Conservation (phyloP, 2,113 vertebrate genomes). For the Bufo bufo region DNA sequence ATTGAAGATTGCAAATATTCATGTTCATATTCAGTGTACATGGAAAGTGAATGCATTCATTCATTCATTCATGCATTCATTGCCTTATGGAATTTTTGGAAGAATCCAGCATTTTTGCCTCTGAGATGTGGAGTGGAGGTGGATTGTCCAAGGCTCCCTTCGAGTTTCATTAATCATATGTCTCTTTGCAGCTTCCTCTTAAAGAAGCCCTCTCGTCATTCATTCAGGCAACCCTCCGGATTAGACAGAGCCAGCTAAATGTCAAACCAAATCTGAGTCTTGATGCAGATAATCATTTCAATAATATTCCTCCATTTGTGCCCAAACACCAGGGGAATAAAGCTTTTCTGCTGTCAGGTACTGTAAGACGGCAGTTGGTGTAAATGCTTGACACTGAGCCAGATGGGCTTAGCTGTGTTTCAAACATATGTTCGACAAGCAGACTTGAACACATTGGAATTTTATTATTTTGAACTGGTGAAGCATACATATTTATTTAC, state of each 20-base stretch:
- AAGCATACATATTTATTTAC: slow-evolving; percentile 96
- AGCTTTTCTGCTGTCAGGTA: slow-evolving; percentile 99
- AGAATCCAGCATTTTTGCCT: slow-evolving; percentile 88
- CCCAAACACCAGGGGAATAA: slow-evolving; percentile 98
- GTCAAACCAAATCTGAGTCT: slow-evolving; percentile 99
- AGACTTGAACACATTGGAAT: slow-evolving; percentile 91
- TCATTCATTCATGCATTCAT: slow-evolving; percentile 50
- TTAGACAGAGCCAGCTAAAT: slow-evolving; percentile 99
- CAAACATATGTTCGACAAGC: slow-evolving; percentile 99
- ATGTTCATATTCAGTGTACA: neutral
- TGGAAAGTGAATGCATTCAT: slow-evolving; percentile 62
- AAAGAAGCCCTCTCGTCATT: slow-evolving; percentile 96
- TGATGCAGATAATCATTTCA: slow-evolving; percentile 99
- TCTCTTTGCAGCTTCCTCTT: slow-evolving; percentile 89
- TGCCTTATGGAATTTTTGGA: slow-evolving; percentile 71
- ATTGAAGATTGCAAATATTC: too few relatives aligned
- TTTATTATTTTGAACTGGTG: slow-evolving; percentile 98
- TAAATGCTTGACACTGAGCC: slow-evolving; percentile 99
- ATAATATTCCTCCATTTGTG: slow-evolving; percentile 99
- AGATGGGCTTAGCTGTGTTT: slow-evolving; percentile 97
- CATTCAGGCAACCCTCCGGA: slow-evolving; percentile 99
- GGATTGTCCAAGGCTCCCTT: slow-evolving; percentile 94
- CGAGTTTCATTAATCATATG: slow-evolving; percentile 99
- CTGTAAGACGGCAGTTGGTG: slow-evolving; percentile 98
- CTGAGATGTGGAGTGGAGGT: slow-evolving; percentile 93